A percentile compares a stretch with the other conserved stretches of the same genome.
Evolutionary conservation across 2,888 invertebrate species (phyloP).

Genomic region (Pachydiplax longipennis): DNA sequence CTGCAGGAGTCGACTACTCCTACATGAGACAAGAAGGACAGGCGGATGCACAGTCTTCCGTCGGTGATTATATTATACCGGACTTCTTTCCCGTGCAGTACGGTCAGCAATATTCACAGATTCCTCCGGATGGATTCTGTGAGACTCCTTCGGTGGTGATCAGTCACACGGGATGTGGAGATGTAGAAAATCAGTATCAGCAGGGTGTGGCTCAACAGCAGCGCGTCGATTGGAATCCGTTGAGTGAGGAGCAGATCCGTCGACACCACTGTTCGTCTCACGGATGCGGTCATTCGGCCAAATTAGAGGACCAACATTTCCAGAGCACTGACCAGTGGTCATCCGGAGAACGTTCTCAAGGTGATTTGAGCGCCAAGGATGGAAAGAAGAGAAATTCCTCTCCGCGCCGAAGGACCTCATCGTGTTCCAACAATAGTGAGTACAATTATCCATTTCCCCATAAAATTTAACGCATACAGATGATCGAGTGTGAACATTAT

Average conservation of each 20-base stretch:
- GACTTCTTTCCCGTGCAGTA: not conserved
- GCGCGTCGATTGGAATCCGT: not conserved
- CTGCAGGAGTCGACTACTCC: not conserved
- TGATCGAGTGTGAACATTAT: no score
- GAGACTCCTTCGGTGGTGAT: slow-evolving; percentile 18
- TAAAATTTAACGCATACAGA: no score
- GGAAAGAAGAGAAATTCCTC: not conserved
- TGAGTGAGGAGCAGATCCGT: not conserved
- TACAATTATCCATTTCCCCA: not conserved
- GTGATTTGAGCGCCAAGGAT: not conserved
- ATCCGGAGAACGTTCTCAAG: not conserved
- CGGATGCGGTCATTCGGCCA: not conserved
- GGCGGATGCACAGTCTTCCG: not conserved
- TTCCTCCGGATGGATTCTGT: not conserved
- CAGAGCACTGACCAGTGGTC: not conserved
- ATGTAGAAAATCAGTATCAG: not conserved
- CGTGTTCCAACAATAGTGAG: not conserved
- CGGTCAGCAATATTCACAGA: not conserved
- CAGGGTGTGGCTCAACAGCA: not conserved
- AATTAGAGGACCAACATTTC: not conserved
- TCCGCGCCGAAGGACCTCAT: not conserved
- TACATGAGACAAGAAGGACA: not conserved
- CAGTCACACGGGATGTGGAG: not conserved
- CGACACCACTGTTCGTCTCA: not conserved
- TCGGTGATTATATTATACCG: not conserved